Conservation (phyloP, 2,888 invertebrate species). For the Scaptodrosophila latifasciaeformis region DNA sequence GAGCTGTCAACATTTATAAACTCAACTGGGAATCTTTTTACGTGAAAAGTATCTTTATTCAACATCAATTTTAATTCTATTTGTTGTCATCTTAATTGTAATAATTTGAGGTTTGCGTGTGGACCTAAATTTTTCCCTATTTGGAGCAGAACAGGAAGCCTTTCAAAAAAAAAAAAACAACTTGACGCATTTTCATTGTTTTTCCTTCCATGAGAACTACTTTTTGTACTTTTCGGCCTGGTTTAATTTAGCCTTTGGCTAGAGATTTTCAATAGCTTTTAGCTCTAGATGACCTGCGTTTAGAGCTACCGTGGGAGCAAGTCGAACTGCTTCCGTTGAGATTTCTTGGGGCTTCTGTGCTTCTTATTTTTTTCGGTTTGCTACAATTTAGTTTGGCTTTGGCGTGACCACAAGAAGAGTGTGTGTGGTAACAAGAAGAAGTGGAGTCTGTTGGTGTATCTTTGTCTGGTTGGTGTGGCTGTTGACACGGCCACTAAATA, state of each 20-base stretch:
- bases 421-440: neutral
- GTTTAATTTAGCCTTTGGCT: constrained; percentile 15
- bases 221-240: neutral
- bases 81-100: constrained; percentile 35
- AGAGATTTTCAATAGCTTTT: constrained; percentile 7
- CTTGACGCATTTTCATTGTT: constrained; percentile 35
- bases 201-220: constrained; percentile 51
- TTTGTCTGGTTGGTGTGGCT: constrained; percentile 40
- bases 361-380: constrained; percentile 25
- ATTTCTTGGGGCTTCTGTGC: constrained; percentile 20
- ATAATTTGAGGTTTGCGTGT: constrained; percentile 57
- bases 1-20: constrained; percentile 51
- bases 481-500: constrained; percentile 69
- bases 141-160: constrained; percentile 51
- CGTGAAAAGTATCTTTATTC: neutral
- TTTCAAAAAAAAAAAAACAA: constrained; percentile 11
- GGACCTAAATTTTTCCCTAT: constrained; percentile 46
- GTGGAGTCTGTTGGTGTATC: constrained; percentile 7
- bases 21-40: neutral
- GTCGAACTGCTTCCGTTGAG: constrained; percentile 25
- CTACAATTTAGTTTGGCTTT: constrained; percentile 53
- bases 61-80: neutral
- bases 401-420: constrained; percentile 62
- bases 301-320: constrained; percentile 58
- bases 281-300: constrained; percentile 19